These are phyloP conservation scores for Ceyx cyanopectus DNA, from an alignment of 2,113 vertebrate species.

Conservation along the genomic window DNA sequence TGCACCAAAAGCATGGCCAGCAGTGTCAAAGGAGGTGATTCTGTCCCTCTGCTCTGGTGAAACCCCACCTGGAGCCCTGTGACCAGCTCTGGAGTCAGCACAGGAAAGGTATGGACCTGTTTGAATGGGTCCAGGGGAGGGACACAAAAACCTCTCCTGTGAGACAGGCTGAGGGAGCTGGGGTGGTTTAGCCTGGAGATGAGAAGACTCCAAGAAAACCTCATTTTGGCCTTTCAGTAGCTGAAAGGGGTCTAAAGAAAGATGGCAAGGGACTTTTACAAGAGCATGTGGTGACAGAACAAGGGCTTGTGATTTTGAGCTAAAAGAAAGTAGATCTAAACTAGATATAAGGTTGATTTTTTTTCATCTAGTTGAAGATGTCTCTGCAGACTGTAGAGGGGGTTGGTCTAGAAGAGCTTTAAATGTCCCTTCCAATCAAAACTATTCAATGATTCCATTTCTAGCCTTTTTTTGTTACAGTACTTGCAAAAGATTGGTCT, in stretches of 20 bases:
- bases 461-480: neutral
- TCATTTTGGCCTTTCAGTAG: neutral
- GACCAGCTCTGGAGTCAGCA: neutral
- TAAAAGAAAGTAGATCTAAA: neutral
- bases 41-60: neutral
- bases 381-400: neutral
- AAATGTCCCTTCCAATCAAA: neutral
- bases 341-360: neutral
- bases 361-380: neutral
- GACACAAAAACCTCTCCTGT: neutral
- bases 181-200: neutral
- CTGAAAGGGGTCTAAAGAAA: neutral
- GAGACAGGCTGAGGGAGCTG: neutral
- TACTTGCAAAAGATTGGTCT: neutral
- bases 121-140: neutral
- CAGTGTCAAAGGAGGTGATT: neutral
- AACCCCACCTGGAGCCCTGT: neutral
- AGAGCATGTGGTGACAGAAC: neutral
- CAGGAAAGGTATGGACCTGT: neutral
- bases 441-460: neutral
- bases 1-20: fast-evolving
- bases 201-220: neutral
- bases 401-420: neutral
- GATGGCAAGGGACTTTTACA: neutral
- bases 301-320: neutral